A percentile compares a stretch with the other conserved stretches of the same genome.
phyloP scores from a whole-genome alignment of 2,888 invertebrate genomes.

The Drosophila eohydei region DNA sequence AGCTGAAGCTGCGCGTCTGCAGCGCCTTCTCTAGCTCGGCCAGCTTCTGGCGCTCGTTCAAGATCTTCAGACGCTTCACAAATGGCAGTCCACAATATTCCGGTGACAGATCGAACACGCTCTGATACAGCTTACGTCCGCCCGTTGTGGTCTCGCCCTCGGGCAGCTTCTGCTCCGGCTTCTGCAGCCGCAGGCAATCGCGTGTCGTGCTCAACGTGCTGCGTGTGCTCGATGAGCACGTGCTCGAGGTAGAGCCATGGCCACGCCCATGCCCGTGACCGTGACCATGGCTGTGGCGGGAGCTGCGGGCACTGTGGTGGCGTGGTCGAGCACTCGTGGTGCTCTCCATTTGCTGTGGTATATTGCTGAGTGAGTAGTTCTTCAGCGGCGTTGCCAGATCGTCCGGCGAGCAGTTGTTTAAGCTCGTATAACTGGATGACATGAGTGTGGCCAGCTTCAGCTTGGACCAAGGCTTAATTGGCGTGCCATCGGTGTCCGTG shows the following conservation, averaged over 20 bases:
- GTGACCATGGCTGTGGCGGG: slow-evolving; percentile 45
- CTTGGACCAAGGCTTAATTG: slow-evolving; percentile 90
- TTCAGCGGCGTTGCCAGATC: slow-evolving; percentile 72
- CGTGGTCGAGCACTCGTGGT: slow-evolving; percentile 27
- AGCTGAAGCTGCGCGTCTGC: slow-evolving; percentile 91
- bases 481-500: slow-evolving; percentile 84
- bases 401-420: slow-evolving; percentile 82
- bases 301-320: slow-evolving; percentile 68
- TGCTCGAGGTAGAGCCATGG: slow-evolving; percentile 58
- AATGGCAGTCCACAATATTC: slow-evolving; percentile 94
- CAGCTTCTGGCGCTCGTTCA: slow-evolving; percentile 94
- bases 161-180: slow-evolving; percentile 69
- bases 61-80: slow-evolving; percentile 94
- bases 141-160: slow-evolving; percentile 30
- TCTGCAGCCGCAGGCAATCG: slow-evolving; percentile 53
- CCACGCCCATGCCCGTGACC: slow-evolving; percentile 21
- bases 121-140: slow-evolving; percentile 89
- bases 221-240: slow-evolving; percentile 53
- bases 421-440: slow-evolving; percentile 84
- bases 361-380: slow-evolving; percentile 78
- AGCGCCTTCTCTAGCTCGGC: slow-evolving; percentile 92
- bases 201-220: slow-evolving; percentile 51
- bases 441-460: slow-evolving; percentile 89
- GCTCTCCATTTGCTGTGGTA: slow-evolving; percentile 68
- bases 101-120: slow-evolving; percentile 94